Percentiles rank a stretch among this genome's conserved stretches.
Conservation (phyloP, 2,113 vertebrate genomes). For the Litocranius walleri region DNA sequence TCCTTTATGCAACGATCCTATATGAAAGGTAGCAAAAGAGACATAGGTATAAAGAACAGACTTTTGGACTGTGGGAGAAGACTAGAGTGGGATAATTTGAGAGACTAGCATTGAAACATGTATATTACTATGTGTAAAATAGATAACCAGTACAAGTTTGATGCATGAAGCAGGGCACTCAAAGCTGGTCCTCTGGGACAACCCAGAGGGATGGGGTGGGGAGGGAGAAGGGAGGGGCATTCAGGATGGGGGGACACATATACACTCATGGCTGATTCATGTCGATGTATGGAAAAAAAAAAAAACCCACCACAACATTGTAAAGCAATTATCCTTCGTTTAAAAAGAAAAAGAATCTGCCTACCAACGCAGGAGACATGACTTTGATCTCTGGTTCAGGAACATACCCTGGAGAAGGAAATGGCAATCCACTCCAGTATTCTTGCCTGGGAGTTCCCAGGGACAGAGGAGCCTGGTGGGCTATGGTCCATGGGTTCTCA, state of each 20-base stretch:
- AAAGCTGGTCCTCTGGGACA: background rate
- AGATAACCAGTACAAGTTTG: background rate
- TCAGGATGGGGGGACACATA: background rate
- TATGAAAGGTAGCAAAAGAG: background rate
- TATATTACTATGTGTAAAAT: background rate
- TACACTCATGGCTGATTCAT: background rate
- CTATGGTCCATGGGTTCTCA: background rate
- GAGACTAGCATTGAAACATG: background rate
- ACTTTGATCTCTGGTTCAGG: fast-evolving
- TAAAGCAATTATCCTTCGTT: background rate
- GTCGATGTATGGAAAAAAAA: too few relatives aligned
- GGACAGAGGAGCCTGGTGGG: background rate
- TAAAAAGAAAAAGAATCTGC: background rate
- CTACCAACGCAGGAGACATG: background rate
- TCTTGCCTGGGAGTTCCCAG: background rate
- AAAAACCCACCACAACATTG: background rate
- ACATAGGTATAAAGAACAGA: background rate
- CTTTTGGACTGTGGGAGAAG: background rate
- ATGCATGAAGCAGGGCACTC: background rate
- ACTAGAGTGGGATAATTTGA: background rate
- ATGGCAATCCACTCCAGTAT: background rate
- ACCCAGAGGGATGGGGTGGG: background rate
- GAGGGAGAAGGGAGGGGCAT: background rate
- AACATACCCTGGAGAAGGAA: background rate
- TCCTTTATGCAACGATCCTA: background rate